Evolutionary conservation across 2,113 vertebrate genomes (phyloP).

Genomic region (Arizona elegans): DNA sequence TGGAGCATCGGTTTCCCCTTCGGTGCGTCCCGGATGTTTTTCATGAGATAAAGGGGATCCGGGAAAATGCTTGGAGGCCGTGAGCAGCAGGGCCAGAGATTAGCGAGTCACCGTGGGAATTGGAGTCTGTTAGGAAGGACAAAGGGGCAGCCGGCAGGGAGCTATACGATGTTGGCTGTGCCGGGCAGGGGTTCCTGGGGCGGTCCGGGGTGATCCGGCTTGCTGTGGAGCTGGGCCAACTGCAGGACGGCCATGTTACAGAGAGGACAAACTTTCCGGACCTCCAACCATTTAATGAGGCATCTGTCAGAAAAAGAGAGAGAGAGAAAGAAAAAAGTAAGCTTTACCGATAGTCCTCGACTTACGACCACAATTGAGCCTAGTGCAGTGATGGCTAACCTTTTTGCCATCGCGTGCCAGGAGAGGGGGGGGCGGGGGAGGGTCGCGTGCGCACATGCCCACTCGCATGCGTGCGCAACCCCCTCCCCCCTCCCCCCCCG

Average conservation of each 20-base stretch:
- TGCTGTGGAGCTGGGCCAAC: slow-evolving; percentile 88
- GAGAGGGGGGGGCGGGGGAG: too few relatives aligned
- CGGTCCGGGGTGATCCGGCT: slow-evolving; percentile 73
- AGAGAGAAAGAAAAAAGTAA: not conserved
- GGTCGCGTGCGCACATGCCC: too few relatives aligned
- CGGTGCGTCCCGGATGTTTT: slow-evolving; percentile 20
- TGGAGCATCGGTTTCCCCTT: slow-evolving; percentile 41
- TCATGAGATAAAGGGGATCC: slow-evolving; percentile 51
- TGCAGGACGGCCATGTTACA: slow-evolving; percentile 98
- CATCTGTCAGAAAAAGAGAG: slow-evolving; percentile 75
- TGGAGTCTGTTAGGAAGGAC: slow-evolving; percentile 28
- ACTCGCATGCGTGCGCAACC: too few relatives aligned
- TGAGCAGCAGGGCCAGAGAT: slow-evolving; percentile 43
- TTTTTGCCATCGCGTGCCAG: too few relatives aligned
- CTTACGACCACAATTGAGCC: not conserved
- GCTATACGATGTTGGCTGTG: slow-evolving; percentile 91
- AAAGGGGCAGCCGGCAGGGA: not conserved
- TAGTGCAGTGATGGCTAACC: too few relatives aligned
- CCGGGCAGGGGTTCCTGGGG: slow-evolving; percentile 85
- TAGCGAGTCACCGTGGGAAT: slow-evolving; percentile 42
- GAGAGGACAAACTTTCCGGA: slow-evolving; percentile 95
- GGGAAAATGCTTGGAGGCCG: slow-evolving; percentile 22
- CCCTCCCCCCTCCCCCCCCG: too few relatives aligned
- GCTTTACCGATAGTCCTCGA: not conserved
- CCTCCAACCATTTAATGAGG: slow-evolving; percentile 99